Conservation (phyloP, 2,113 vertebrate genomes). For the Dipodomys stephensi region DNA sequence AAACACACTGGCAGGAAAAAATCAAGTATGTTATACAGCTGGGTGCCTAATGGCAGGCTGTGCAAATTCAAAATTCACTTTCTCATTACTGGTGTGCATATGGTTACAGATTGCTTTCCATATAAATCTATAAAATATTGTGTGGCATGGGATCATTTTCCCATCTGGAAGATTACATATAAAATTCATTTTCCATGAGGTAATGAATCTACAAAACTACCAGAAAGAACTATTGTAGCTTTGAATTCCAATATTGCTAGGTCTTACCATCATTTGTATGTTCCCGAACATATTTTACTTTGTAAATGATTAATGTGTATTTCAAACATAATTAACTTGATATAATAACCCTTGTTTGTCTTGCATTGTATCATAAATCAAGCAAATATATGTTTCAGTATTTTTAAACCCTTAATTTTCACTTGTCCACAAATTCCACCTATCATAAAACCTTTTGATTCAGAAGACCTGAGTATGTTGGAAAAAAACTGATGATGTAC, state of each 20-base stretch:
- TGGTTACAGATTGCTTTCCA: conserved; percentile 84
- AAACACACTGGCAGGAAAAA: conserved; percentile 59
- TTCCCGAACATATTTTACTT: conserved; percentile 78
- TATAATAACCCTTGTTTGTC: conserved; percentile 31
- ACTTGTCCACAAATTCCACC: not conserved
- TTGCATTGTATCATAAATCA: conserved; percentile 52
- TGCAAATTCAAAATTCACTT: conserved; percentile 79
- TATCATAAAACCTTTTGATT: conserved; percentile 56
- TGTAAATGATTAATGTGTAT: conserved; percentile 78
- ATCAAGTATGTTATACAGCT: conserved; percentile 76
- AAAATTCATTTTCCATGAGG: conserved; percentile 87
- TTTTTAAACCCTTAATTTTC: conserved; percentile 30
- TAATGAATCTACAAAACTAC: conserved; percentile 76
- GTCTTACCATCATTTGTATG: conserved; percentile 65
- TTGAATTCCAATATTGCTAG: conserved; percentile 72
- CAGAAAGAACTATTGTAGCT: conserved; percentile 75
- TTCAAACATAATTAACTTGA: conserved; percentile 77
- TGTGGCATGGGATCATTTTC: conserved; percentile 84
- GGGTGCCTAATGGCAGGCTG: conserved; percentile 72
- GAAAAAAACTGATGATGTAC: conserved; percentile 61
- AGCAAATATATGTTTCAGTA: conserved; percentile 52
- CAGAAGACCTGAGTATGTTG: conserved; percentile 59
- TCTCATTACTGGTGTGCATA: conserved; percentile 81
- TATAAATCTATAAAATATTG: conserved; percentile 86
- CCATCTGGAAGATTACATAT: conserved; percentile 86